phyloP scores from a whole-genome alignment of 1,140 invertebrate species.

The Drosophila elegans region DNA sequence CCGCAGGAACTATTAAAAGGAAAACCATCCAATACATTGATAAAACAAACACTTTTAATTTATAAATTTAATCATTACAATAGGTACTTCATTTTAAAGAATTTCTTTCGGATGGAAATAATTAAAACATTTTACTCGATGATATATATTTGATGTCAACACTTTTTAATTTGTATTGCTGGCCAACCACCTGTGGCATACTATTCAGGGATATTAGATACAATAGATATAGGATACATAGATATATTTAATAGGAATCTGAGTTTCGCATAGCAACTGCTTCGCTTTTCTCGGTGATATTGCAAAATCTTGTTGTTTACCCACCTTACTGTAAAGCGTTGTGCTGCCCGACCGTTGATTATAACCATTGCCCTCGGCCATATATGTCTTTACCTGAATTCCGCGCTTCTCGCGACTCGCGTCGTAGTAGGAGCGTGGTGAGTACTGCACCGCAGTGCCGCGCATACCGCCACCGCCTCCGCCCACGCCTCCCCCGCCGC shows the following conservation, averaged over 20 bases:
- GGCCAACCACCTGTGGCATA: slow-evolving; percentile 18
- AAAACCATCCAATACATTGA: too few species aligned
- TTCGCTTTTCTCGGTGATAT: slow-evolving; percentile 41
- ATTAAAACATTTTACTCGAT: too few species aligned
- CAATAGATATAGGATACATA: slow-evolving; percentile 58
- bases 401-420: slow-evolving; percentile 85
- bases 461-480: slow-evolving; percentile 63
- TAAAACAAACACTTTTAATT: too few species aligned
- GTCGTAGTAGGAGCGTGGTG: slow-evolving; percentile 85
- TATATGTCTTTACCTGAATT: slow-evolving; percentile 97
- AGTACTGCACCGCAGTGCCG: slow-evolving; percentile 85
- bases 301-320: slow-evolving; percentile 69
- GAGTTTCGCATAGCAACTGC: slow-evolving; percentile 47
- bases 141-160: too few species aligned
- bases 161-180: not conserved
- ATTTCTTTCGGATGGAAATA: too few species aligned
- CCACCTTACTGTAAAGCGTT: slow-evolving; percentile 97
- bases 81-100: too few species aligned
- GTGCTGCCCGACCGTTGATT: slow-evolving; percentile 89
- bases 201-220: slow-evolving; percentile 34
- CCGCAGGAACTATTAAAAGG: too few species aligned
- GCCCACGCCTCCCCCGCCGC: slow-evolving; percentile 25
- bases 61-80: too few species aligned
- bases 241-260: slow-evolving; percentile 60
- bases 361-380: slow-evolving; percentile 97